Percentiles rank a stretch among this genome's conserved stretches.
These are phyloP conservation scores for Chroicocephalus ridibundus DNA, from an alignment of 2,113 vertebrate genomes.

Conservation along the genomic window DNA sequence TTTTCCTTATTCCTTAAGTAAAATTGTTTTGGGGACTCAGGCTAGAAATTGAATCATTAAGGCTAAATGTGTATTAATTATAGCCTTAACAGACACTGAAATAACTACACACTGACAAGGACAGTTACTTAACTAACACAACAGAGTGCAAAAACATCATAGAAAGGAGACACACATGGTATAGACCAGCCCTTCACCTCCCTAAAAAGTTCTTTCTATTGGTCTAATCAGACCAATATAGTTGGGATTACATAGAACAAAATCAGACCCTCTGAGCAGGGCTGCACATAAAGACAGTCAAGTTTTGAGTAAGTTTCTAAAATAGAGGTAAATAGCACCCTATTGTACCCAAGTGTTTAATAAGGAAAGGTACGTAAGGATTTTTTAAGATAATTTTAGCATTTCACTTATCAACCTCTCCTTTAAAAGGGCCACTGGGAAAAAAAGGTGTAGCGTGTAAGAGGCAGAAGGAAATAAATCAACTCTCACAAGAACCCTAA, in stretches of 20 bases:
- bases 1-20: background rate
- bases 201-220: background rate
- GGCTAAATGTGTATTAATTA: background rate
- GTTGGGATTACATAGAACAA: background rate
- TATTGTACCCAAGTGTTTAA: background rate
- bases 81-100: background rate
- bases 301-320: background rate
- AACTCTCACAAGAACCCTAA: background rate
- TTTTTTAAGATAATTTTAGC: no score
- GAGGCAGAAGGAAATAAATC: background rate
- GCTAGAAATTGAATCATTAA: background rate
- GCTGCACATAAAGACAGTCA: background rate
- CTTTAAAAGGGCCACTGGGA: background rate
- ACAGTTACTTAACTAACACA: background rate
- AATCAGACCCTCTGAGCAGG: background rate
- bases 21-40: background rate
- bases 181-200: background rate
- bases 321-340: background rate
- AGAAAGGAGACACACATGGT: background rate
- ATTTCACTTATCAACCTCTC: background rate
- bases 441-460: background rate
- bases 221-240: background rate
- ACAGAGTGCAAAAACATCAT: background rate
- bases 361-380: background rate
- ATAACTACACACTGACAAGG: background rate